These are phyloP conservation scores for Pasiphila rectangulata DNA, from an alignment of 2,888 invertebrate species.

Conservation along the genomic window DNA sequence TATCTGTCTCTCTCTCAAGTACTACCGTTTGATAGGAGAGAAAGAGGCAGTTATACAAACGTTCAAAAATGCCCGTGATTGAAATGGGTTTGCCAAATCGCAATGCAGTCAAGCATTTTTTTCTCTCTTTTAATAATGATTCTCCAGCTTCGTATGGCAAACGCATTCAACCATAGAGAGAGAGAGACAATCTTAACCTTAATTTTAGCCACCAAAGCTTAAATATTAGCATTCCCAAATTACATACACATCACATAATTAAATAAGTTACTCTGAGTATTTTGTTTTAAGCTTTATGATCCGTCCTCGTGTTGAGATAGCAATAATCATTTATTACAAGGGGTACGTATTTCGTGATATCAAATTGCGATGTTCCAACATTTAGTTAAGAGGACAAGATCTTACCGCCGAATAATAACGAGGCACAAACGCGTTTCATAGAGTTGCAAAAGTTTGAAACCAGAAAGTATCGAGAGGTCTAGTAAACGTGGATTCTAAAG, in stretches of 20 bases:
- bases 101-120: conserved; percentile 20
- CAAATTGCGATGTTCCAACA: neutral
- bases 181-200: conserved; percentile 68
- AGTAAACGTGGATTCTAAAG: conserved; percentile 8
- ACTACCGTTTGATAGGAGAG: neutral
- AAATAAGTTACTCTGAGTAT: conserved; percentile 56
- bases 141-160: conserved; percentile 29
- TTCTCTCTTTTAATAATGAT: conserved; percentile 10
- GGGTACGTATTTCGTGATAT: neutral
- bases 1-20: neutral
- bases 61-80: conserved; percentile 7
- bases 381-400: conserved; percentile 6
- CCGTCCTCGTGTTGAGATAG: conserved; percentile 43
- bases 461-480: conserved; percentile 8
- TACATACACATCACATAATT: conserved; percentile 53
- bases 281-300: conserved; percentile 49
- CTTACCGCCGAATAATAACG: conserved; percentile 1
- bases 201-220: conserved; percentile 72
- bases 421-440: neutral
- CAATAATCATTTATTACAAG: neutral
- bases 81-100: conserved; percentile 29
- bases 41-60: conserved; percentile 4
- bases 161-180: conserved; percentile 36
- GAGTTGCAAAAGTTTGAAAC: neutral
- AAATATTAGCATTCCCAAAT: conserved; percentile 61